phyloP scores from a whole-genome alignment of 2,888 invertebrate genomes.

The Stomorhina lunata region DNA sequence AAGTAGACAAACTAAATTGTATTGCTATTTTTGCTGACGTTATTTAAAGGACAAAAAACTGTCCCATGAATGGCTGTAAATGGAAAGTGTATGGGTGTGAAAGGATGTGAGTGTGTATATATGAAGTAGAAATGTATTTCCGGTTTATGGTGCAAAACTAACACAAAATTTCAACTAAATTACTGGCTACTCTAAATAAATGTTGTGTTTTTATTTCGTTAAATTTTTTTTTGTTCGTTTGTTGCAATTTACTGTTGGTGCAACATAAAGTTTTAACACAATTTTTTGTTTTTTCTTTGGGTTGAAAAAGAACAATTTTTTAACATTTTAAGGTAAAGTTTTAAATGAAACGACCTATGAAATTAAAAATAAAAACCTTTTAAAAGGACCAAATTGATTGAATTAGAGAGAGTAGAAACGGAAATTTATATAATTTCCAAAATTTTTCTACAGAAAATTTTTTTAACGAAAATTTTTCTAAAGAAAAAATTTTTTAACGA shows the following conservation, averaged over 20 bases:
- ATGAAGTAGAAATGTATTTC: neutral
- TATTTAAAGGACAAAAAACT: conserved; percentile 42
- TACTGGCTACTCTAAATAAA: conserved; percentile 33
- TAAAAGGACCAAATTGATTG: neutral
- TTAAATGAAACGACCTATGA: conserved; percentile 25
- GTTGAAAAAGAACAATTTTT: neutral
- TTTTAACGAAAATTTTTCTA: too few relatives aligned
- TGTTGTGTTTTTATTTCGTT: too few relatives aligned
- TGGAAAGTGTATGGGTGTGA: neutral
- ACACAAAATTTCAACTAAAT: conserved; percentile 33
- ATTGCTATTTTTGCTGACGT: conserved; percentile 9
- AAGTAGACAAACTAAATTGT: neutral
- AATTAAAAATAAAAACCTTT: conserved; percentile 2
- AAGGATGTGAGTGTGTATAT: neutral
- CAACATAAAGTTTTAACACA: neutral
- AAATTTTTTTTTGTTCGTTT: too few relatives aligned
- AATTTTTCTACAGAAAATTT: too few relatives aligned
- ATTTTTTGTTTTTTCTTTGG: neutral
- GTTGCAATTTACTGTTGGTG: too few relatives aligned
- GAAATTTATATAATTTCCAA: too few relatives aligned
- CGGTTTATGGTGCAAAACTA: conserved; percentile 22
- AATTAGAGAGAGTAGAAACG: too few relatives aligned
- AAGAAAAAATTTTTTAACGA: too few relatives aligned
- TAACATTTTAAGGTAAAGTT: neutral
- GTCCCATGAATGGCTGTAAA: neutral